A percentile compares a stretch with the other conserved stretches of the same genome.
phyloP scores from a whole-genome alignment of 2,888 invertebrate genomes.

The Apomyelois bistriatella region DNA sequence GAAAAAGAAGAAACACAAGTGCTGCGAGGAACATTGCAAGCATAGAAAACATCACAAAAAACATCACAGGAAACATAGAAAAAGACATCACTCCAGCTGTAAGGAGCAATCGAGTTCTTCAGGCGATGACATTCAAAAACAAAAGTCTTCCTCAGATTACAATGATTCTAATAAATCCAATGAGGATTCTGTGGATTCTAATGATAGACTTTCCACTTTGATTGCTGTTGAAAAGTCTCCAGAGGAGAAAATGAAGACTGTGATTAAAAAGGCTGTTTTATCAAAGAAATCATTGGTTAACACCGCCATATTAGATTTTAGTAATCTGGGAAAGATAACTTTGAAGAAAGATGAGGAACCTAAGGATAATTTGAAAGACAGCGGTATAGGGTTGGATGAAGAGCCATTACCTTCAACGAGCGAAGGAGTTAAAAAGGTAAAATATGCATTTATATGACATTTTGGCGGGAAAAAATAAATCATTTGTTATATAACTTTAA shows the following conservation, averaged over 20 bases:
- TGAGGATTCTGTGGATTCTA: conserved; percentile 66
- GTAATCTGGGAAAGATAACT: conserved; percentile 50
- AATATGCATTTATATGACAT: neutral
- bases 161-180: conserved; percentile 68
- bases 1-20: conserved; percentile 85
- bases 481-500: too few species aligned
- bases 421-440: conserved; percentile 61
- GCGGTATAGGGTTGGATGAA: conserved; percentile 62
- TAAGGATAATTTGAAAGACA: conserved; percentile 67
- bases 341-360: conserved; percentile 45
- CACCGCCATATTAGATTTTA: conserved; percentile 63
- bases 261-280: conserved; percentile 62
- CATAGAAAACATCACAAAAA: conserved; percentile 88
- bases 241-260: conserved; percentile 67
- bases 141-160: conserved; percentile 62
- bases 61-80: conserved; percentile 88
- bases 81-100: conserved; percentile 82
- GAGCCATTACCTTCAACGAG: conserved; percentile 47
- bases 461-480: neutral
- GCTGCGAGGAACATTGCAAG: conserved; percentile 84
- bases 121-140: conserved; percentile 69
- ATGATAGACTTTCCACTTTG: conserved; percentile 55
- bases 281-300: conserved; percentile 63
- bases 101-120: conserved; percentile 75
- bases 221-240: conserved; percentile 64